phyloP scores from a whole-genome alignment of 2,113 vertebrate genomes.

The Anser brachyrhynchus region DNA sequence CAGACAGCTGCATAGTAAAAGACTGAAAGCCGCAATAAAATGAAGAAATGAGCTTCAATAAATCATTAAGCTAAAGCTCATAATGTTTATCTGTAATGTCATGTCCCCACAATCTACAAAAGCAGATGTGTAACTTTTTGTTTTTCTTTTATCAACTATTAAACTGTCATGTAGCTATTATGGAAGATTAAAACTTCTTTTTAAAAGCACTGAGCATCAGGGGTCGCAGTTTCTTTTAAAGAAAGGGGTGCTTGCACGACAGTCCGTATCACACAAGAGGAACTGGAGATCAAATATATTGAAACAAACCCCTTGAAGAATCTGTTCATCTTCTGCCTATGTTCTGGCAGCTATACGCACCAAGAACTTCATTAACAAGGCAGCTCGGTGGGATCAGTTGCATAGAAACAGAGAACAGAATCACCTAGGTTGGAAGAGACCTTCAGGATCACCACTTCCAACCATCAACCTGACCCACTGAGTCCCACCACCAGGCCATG shows the following conservation, averaged over 20 bases:
- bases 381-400: background rate
- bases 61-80: conserved; percentile 35
- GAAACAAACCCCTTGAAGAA: background rate
- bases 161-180: conserved; percentile 7
- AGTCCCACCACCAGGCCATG: too few species aligned
- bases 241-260: background rate
- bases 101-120: background rate
- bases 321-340: background rate
- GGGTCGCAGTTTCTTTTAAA: background rate
- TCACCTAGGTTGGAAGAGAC: too few species aligned
- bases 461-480: too few species aligned
- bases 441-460: too few species aligned
- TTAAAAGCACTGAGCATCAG: background rate
- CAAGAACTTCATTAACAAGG: background rate
- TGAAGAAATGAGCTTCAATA: conserved; percentile 42
- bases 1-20: background rate
- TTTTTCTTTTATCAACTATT: conserved; percentile 34
- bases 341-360: background rate
- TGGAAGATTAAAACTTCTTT: background rate
- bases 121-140: conserved; percentile 5
- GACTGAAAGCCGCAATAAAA: conserved; percentile 39
- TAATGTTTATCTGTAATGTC: conserved; percentile 24
- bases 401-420: background rate
- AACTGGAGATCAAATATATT: background rate
- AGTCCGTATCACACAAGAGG: background rate